These are phyloP conservation scores for Actenoides lindsayi DNA, from an alignment of 2,113 vertebrate genomes.

Conservation along the genomic window DNA sequence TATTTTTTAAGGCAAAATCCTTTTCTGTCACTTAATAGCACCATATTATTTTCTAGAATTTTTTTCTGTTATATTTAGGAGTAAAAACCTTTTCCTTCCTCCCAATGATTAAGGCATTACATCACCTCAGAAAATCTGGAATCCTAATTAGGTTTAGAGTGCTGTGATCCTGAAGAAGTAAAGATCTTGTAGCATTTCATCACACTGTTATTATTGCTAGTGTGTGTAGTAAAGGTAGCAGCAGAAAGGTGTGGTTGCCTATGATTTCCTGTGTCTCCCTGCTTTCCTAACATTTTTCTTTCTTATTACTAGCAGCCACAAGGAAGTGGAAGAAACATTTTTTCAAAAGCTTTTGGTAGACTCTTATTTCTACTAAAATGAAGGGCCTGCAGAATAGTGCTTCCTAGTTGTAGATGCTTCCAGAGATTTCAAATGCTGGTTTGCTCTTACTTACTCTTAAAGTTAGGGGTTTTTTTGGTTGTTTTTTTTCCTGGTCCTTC, in stretches of 20 bases:
- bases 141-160: neutral
- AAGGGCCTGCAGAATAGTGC: neutral
- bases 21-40: neutral
- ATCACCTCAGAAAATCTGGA: neutral
- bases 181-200: neutral
- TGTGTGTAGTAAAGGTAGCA: neutral
- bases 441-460: neutral
- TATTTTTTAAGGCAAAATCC: neutral
- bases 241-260: neutral
- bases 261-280: neutral
- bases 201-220: neutral
- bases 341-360: neutral
- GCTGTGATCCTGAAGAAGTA: neutral
- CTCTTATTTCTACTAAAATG: neutral
- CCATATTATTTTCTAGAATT: neutral
- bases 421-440: neutral
- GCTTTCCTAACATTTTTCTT: neutral
- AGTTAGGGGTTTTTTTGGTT: neutral
- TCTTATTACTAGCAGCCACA: neutral
- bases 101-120: accelerated
- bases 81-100: neutral
- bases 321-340: neutral
- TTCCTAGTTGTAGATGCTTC: neutral
- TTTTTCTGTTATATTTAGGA: neutral
- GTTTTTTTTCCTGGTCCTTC: neutral